These are phyloP conservation scores for Oryzias dopingdopingensis DNA, from an alignment of 2,797 vertebrate genomes.

Conservation along the genomic window DNA sequence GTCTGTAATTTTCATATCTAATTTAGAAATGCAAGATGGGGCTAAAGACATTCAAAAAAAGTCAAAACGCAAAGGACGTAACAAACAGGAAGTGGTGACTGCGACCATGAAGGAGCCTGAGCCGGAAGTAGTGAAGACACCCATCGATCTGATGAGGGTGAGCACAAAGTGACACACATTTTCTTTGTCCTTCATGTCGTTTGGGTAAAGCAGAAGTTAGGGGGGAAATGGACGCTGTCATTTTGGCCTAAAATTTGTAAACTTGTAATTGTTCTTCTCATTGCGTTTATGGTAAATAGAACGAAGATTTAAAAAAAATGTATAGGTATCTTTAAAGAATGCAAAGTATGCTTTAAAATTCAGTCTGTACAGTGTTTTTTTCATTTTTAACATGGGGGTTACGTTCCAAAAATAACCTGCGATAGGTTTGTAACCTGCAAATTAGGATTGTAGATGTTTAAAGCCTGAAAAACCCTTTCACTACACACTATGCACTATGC, in stretches of 20 bases:
- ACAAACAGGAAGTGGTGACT: constrained; percentile 81
- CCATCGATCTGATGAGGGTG: constrained; percentile 92
- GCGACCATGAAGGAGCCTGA: constrained; percentile 69
- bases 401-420: no score
- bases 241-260: neutral
- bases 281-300: neutral
- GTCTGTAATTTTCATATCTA: no score
- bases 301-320: neutral
- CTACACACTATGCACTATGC: no score
- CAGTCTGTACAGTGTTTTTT: neutral
- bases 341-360: neutral
- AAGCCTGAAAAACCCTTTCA: no score
- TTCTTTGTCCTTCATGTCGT: neutral
- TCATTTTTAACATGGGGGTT: neutral
- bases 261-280: neutral
- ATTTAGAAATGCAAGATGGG: constrained; percentile 72
- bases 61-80: constrained; percentile 90
- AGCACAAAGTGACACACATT: constrained; percentile 8
- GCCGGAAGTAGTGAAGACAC: constrained; percentile 87
- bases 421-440: no score
- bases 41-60: constrained; percentile 84
- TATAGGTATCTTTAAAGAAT: neutral
- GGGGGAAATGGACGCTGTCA: neutral
- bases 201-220: constrained; percentile 1
- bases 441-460: no score